phyloP scores from a whole-genome alignment of 2,113 vertebrate genomes.

The Vulpes vulpes region DNA sequence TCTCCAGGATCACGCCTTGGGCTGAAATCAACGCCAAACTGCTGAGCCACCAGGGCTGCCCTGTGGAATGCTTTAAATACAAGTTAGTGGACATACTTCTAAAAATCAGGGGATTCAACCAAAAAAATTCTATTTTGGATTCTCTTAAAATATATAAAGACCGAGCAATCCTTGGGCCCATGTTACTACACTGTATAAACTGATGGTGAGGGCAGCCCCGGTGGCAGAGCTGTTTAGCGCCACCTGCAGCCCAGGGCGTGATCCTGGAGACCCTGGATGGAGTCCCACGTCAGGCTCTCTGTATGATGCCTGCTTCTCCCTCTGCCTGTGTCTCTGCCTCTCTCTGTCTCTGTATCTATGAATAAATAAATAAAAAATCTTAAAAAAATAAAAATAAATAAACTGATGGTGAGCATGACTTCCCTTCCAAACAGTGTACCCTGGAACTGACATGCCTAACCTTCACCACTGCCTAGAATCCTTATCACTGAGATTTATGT shows the following conservation, averaged over 20 bases:
- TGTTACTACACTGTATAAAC: background rate
- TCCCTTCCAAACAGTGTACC: background rate
- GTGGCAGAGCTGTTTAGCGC: no score
- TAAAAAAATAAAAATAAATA: no score
- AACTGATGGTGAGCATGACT: background rate
- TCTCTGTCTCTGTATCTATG: no score
- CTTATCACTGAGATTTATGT: background rate
- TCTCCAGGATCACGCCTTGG: no score
- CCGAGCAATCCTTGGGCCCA: background rate
- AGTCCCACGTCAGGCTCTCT: no score
- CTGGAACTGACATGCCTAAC: fast-evolving
- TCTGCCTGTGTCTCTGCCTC: no score
- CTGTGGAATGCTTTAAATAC: background rate
- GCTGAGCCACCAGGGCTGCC: no score
- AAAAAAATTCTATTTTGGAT: background rate
- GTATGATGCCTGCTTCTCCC: no score
- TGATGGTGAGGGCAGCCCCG: background rate
- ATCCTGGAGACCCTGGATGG: no score
- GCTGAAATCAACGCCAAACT: no score
- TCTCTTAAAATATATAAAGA: background rate
- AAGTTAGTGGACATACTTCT: background rate
- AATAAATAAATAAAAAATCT: no score
- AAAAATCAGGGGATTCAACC: background rate
- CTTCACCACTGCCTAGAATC: background rate
- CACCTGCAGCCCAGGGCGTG: no score